These are phyloP conservation scores for Menura novaehollandiae DNA, from an alignment of 2,113 vertebrate species.

Conservation along the genomic window DNA sequence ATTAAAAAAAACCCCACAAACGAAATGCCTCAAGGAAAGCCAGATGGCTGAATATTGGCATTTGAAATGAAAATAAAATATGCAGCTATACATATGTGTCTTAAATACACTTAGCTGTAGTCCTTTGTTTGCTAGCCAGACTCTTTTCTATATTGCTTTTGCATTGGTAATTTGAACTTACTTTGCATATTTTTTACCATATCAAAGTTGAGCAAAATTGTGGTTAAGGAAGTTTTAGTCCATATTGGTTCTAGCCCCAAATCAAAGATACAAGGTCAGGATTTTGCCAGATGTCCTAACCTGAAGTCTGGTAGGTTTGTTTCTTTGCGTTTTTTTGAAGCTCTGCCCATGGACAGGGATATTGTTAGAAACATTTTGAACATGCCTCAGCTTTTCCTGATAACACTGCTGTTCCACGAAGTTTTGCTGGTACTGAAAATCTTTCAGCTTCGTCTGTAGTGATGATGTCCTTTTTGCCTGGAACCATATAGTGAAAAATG, in stretches of 20 bases:
- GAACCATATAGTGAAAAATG: background rate
- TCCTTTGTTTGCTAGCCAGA: constrained; percentile 29
- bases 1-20: background rate
- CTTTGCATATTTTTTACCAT: background rate
- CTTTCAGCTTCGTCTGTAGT: background rate
- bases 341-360: background rate
- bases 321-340: background rate
- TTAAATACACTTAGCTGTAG: constrained; percentile 32
- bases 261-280: background rate
- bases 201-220: background rate
- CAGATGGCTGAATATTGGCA: constrained; percentile 59
- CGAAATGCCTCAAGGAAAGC: constrained; percentile 42
- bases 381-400: background rate
- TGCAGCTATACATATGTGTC: constrained; percentile 26
- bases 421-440: background rate
- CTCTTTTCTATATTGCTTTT: background rate
- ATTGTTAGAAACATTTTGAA: background rate
- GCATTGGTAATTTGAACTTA: background rate
- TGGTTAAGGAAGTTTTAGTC: background rate
- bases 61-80: constrained; percentile 67
- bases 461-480: background rate
- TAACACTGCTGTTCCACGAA: background rate
- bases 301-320: background rate
- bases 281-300: background rate
- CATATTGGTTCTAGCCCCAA: background rate